Conservation (phyloP, 2,888 invertebrate genomes). For the Nymphalis polychloros region DNA sequence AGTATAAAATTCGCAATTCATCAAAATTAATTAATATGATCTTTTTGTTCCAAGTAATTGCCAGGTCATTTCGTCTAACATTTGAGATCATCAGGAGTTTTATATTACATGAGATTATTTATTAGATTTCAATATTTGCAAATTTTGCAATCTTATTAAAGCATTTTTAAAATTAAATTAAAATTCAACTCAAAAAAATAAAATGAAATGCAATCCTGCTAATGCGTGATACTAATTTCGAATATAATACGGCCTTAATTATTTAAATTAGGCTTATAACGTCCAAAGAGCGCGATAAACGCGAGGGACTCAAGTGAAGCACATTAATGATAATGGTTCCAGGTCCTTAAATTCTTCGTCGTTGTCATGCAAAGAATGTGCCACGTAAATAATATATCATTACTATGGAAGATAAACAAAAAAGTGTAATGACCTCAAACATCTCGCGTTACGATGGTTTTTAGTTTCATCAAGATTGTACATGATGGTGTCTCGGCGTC, state of each 20-base stretch:
- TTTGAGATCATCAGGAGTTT: constrained; percentile 3
- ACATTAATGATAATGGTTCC: constrained; percentile 66
- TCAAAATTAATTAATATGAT: constrained; percentile 12
- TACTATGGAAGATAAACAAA: constrained; percentile 54
- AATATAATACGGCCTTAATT: constrained; percentile 37
- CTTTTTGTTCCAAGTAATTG: constrained; percentile 7
- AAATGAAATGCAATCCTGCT: constrained; percentile 14
- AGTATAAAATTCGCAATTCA: constrained; percentile 15
- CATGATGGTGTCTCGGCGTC: constrained; percentile 36
- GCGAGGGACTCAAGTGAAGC: constrained; percentile 50
- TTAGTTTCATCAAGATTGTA: constrained; percentile 46
- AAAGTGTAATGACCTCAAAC: constrained; percentile 52
- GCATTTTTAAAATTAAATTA: constrained; percentile 1
- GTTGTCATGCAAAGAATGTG: constrained; percentile 65
- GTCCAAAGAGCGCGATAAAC: constrained; percentile 49
- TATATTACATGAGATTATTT: not conserved
- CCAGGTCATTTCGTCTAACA: not conserved
- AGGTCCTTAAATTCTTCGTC: constrained; percentile 48
- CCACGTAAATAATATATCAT: constrained; percentile 64
- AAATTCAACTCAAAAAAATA: constrained; percentile 11
- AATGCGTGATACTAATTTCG: constrained; percentile 30
- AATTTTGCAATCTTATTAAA: constrained; percentile 1
- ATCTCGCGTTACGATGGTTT: constrained; percentile 45
- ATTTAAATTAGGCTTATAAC: constrained; percentile 47
- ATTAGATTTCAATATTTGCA: not conserved